phyloP scores from a whole-genome alignment of 2,888 invertebrate species.

The Luperina testacea region DNA sequence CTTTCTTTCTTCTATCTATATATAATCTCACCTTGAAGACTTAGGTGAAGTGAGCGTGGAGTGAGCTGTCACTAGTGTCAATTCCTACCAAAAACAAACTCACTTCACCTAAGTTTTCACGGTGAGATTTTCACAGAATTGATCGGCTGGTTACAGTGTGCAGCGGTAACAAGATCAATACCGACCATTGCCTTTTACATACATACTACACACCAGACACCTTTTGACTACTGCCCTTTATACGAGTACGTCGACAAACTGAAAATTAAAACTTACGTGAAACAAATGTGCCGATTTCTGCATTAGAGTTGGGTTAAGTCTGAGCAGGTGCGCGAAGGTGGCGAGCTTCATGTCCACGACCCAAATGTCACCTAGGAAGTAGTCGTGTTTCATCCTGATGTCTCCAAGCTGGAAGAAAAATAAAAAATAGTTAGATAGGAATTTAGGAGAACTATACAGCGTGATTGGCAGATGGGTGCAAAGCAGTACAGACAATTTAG shows the following conservation, averaged over 20 bases:
- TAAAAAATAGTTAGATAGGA: not conserved
- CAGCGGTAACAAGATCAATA: no score
- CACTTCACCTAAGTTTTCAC: no score
- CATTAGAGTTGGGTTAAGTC: constrained; percentile 80
- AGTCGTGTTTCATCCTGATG: constrained; percentile 83
- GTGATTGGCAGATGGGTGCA: no score
- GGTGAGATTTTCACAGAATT: no score
- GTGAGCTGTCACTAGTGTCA: no score
- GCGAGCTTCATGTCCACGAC: constrained; percentile 81
- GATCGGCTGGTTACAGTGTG: no score
- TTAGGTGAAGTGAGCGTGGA: no score
- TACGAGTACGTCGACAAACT: not conserved
- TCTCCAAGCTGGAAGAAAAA: constrained; percentile 79
- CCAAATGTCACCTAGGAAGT: constrained; percentile 83
- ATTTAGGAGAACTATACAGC: not conserved
- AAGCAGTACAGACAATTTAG: no score
- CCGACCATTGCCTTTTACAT: no score
- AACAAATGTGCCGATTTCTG: constrained; percentile 82
- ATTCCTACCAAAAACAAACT: no score
- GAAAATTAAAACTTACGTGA: constrained; percentile 75
- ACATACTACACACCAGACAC: not conserved
- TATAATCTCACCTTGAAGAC: no score
- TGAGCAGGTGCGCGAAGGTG: constrained; percentile 80
- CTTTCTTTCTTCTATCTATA: no score
- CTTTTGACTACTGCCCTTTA: not conserved